phyloP scores from a whole-genome alignment of 92 coral and sea anemone species.

The Plumapathes pennacea region DNA sequence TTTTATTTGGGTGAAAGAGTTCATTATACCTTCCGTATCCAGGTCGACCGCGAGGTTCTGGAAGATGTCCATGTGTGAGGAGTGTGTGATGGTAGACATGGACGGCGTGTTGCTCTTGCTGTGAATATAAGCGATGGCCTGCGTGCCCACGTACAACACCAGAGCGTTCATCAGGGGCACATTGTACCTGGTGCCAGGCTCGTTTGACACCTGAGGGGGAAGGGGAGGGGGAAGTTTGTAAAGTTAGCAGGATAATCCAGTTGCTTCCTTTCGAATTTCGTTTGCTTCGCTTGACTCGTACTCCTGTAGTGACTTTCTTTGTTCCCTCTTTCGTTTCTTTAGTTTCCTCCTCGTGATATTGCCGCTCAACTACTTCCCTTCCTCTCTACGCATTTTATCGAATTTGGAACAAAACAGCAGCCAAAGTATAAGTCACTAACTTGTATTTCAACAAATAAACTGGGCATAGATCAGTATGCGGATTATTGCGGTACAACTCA shows the following conservation, averaged over 20 bases:
- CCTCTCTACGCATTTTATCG: too few relatives aligned
- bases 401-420: too few relatives aligned
- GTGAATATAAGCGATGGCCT: slow-evolving; percentile 96
- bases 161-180: slow-evolving; percentile 97
- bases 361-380: too few relatives aligned
- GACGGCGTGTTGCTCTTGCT: slow-evolving; percentile 98
- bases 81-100: slow-evolving; percentile 99
- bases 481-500: too few relatives aligned
- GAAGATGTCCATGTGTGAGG: slow-evolving; percentile 99
- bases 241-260: background rate
- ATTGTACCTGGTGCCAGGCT: slow-evolving; percentile 95
- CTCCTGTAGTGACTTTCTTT: too few relatives aligned
- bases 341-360: too few relatives aligned
- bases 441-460: too few relatives aligned
- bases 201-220: slow-evolving; percentile 73
- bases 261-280: too few relatives aligned
- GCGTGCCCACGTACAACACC: slow-evolving; percentile 97
- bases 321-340: too few relatives aligned
- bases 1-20: too few relatives aligned
- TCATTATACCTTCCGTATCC: slow-evolving; percentile 94
- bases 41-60: slow-evolving; percentile 97
- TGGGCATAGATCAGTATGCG: too few relatives aligned
- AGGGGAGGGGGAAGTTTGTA: background rate
- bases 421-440: too few relatives aligned
- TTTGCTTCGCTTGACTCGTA: background rate